Percentiles rank a stretch among this genome's conserved stretches.
phyloP scores from a whole-genome alignment of 2,888 invertebrate genomes.

The Epicampocera succincta region DNA sequence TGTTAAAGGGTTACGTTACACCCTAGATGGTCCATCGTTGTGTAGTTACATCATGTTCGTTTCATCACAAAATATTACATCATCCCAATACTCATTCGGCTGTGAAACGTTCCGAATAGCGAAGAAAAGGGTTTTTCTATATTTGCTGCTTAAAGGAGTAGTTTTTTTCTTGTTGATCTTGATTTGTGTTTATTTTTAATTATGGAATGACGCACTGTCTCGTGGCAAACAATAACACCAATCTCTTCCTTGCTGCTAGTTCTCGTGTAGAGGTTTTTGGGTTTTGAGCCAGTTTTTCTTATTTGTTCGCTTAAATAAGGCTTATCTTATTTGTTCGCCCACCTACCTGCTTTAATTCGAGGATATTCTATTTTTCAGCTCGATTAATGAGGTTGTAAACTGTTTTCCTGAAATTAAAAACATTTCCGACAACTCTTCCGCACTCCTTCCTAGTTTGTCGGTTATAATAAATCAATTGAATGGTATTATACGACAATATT shows the following conservation, averaged over 20 bases:
- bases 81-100: background rate
- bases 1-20: background rate
- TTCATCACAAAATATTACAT: background rate
- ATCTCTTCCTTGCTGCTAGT: background rate
- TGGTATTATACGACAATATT: too few species aligned
- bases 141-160: background rate
- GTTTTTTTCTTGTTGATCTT: background rate
- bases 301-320: too few species aligned
- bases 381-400: too few species aligned
- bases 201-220: background rate
- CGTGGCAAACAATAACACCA: background rate
- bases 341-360: too few species aligned
- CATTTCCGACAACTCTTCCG: too few species aligned
- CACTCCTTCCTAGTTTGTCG: too few species aligned
- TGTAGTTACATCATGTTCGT: background rate
- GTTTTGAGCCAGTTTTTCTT: background rate
- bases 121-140: background rate
- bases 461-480: too few species aligned
- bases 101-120: background rate
- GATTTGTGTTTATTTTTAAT: background rate
- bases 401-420: too few species aligned
- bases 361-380: too few species aligned
- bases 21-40: background rate
- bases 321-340: too few species aligned
- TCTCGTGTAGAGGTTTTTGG: too few species aligned